Evolutionary conservation across 2,797 vertebrate species (phyloP).

Genomic region (Morelia viridis): DNA sequence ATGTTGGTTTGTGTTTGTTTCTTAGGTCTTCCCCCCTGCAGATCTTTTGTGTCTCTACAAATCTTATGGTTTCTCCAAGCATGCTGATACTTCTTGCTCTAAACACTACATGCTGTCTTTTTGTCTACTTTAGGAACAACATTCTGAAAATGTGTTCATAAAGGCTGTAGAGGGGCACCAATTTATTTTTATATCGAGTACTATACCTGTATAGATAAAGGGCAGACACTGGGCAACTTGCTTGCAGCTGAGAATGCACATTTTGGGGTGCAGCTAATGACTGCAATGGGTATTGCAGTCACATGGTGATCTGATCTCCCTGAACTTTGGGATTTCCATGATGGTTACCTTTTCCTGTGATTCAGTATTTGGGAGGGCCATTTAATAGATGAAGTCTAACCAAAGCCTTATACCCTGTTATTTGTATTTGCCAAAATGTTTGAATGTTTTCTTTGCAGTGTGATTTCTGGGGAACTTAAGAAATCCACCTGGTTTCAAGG

Average conservation of each 20-base stretch:
- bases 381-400: not conserved
- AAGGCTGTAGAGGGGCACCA: not conserved
- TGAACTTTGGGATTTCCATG: not conserved
- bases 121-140: not conserved
- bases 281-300: not conserved
- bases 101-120: not conserved
- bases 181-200: slow-evolving; percentile 40
- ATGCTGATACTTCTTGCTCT: not conserved
- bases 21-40: not conserved
- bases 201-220: slow-evolving; percentile 27
- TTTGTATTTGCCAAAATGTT: not conserved
- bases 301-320: not conserved
- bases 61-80: not conserved
- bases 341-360: not conserved
- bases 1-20: not conserved
- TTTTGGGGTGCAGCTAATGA: not conserved
- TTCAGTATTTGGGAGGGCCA: not conserved
- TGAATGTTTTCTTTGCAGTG: not conserved
- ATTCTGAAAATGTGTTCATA: not conserved
- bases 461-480: not conserved
- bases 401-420: not conserved
- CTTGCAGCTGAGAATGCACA: not conserved
- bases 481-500: not conserved
- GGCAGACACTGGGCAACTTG: not conserved
- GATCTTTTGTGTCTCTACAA: not conserved